Conservation (phyloP, 2,113 vertebrate genomes). For the Halcyon malimbica region DNA sequence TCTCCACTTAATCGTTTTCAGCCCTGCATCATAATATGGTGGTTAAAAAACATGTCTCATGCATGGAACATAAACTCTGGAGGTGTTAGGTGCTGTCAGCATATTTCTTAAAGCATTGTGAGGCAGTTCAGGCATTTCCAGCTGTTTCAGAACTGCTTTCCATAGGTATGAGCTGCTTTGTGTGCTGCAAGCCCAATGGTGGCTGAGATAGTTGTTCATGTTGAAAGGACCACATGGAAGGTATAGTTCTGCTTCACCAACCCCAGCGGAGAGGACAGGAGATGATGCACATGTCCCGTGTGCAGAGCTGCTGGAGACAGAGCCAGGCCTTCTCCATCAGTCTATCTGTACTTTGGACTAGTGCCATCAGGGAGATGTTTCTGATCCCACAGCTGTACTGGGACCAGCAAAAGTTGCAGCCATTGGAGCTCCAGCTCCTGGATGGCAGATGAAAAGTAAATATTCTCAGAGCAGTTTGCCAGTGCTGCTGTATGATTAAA, state of each 20-base stretch:
- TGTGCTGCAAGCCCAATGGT: fast-evolving
- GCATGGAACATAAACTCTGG: background rate
- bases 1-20: background rate
- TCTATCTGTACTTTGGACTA: background rate
- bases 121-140: background rate
- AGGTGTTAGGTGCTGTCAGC: background rate
- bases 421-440: background rate
- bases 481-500: constrained; percentile 38
- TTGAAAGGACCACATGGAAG: fast-evolving
- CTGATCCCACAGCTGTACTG: background rate
- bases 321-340: background rate
- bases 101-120: background rate
- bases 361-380: background rate
- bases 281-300: background rate
- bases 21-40: fast-evolving
- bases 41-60: background rate
- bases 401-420: constrained; percentile 25
- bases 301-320: background rate
- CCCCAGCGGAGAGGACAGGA: background rate
- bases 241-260: background rate
- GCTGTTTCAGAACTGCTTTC: background rate
- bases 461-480: constrained; percentile 6
- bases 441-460: constrained; percentile 40
- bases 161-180: background rate
- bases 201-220: background rate